phyloP scores from a whole-genome alignment of 1,140 invertebrate genomes.

The Ylistrum balloti region DNA sequence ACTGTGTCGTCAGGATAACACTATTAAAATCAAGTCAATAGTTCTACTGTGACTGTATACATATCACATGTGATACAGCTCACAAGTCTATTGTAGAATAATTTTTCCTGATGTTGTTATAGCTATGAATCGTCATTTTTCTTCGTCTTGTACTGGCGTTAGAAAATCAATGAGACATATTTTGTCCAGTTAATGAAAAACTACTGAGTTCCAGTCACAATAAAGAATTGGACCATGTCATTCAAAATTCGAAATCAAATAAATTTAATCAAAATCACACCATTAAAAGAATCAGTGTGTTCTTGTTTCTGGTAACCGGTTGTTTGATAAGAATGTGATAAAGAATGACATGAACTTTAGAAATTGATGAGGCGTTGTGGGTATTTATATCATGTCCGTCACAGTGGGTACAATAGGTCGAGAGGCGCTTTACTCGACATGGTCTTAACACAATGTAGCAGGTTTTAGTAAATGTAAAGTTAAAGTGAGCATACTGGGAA shows the following conservation, averaged over 20 bases:
- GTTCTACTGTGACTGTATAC: no score
- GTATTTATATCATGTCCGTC: neutral
- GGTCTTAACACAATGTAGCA: neutral
- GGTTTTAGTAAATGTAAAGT: conserved; percentile 34
- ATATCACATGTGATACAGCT: no score
- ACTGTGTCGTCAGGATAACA: no score
- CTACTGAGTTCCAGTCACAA: no score
- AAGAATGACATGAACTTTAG: neutral
- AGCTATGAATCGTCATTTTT: neutral
- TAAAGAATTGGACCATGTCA: neutral
- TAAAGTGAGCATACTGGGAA: conserved; percentile 22
- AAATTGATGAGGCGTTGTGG: conserved; percentile 4
- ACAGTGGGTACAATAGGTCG: conserved; percentile 3
- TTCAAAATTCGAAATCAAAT: neutral
- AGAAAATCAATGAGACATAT: neutral
- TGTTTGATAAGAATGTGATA: conserved; percentile 14
- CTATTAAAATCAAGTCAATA: no score
- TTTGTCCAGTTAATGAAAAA: neutral
- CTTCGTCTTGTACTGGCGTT: neutral
- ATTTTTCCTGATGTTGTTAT: no score
- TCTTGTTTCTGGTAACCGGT: neutral
- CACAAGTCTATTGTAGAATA: no score
- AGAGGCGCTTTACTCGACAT: neutral
- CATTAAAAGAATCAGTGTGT: neutral
- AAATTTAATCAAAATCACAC: neutral